Base-by-base conservation (phyloP, 2,888 invertebrate genomes). In the Andrena minutula region DNA sequence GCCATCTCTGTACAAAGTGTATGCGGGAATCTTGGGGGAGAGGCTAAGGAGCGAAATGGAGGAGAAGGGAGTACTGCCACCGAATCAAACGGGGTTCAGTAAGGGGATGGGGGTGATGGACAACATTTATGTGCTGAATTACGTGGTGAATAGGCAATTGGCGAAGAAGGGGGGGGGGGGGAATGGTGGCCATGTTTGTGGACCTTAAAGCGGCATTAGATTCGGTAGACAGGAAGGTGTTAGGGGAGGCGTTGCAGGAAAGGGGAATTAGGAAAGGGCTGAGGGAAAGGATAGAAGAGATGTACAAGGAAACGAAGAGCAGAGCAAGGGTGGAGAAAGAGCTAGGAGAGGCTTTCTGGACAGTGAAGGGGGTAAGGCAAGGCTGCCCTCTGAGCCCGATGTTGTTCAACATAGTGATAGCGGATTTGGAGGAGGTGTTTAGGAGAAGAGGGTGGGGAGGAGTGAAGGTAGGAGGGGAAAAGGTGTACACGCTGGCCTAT, bases 381-480 rank as follows among this genome's bases (percentile, higher is more conserved):
- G 61, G 61, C 0, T 35, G 61, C 20, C 61, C 61, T 4, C n/a
- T 61, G 61, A 61, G 61, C 28, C 35, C 61, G 30, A 60, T 60
- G n/a, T 7, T 60, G 2, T 60, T n/a, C 23, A 26, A 56, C 10
- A 0, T 56, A 10, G 10, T 56, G 3, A 56, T 60, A 6, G 41
- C 41, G 41, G 41, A 41, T 41, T 12, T 41, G 3, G 41, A 12
- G 41, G 12, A 41, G 41, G 12, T 41, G 12, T 30, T 60, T 10
- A 60, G 2, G 51, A 60, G 28, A 30, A 28, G 12, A 60, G 28
- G 16, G 0, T 10, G n/a, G 1, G 58, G 30, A 28, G 61, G 61
- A 1, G 61, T 61, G n/a, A 32, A 20, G 12, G 0, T 61, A 28
- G 7, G n/a, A 8, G 61, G 32, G 10, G 2, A 10, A 3, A 41